Evolutionary conservation across 2,113 vertebrate species (phyloP).

Genomic region (Megaceryle torquata): DNA sequence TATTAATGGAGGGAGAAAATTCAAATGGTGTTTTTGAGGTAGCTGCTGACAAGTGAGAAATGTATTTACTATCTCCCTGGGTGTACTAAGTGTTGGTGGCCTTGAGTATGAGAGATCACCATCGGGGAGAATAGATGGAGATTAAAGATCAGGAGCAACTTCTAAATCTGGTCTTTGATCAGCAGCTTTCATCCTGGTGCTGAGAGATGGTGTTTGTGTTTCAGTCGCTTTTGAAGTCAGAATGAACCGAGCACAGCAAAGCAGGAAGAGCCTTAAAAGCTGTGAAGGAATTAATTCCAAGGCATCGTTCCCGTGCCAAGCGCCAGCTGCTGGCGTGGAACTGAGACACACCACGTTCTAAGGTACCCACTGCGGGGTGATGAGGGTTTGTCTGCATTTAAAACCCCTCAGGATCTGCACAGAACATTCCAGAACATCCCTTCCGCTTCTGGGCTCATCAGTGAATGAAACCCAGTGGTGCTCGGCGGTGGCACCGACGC

Average conservation of each 20-base stretch:
- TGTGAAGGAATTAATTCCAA: not conserved
- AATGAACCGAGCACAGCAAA: not conserved
- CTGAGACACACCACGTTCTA: fast-evolving
- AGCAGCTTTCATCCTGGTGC: not conserved
- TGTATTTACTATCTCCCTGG: not conserved
- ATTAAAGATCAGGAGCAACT: not conserved
- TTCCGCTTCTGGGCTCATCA: not conserved
- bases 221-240: fast-evolving
- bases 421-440: not conserved
- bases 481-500: fast-evolving
- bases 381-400: not conserved
- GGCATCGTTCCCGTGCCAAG: not conserved
- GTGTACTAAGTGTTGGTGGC: not conserved
- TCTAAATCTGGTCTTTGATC: not conserved
- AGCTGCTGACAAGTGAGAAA: not conserved
- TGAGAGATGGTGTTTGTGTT: fast-evolving
- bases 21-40: not conserved
- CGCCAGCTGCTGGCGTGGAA: not conserved
- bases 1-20: not conserved
- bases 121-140: not conserved
- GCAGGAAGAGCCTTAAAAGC: not conserved
- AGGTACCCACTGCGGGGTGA: fast-evolving
- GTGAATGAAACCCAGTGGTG: fast-evolving
- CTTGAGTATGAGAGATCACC: not conserved
- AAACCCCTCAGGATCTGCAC: not conserved